A percentile compares a stretch with the other conserved stretches of the same genome.
These are phyloP conservation scores for Nephrotoma guestfalica DNA, from an alignment of 2,888 invertebrate species.

Conservation along the genomic window DNA sequence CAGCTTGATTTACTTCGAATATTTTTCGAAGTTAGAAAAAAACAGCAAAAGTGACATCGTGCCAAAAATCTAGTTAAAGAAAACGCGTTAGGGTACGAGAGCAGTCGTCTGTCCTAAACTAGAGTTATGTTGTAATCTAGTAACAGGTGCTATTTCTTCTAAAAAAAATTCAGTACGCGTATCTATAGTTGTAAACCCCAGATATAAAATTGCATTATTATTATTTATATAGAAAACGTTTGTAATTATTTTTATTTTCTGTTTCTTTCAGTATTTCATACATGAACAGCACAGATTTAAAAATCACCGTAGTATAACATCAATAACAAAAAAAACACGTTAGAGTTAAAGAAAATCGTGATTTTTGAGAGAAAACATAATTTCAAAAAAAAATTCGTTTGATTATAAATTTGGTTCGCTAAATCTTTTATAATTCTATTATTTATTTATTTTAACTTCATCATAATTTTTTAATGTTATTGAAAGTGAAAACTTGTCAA, in stretches of 20 bases:
- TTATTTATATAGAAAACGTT: background rate
- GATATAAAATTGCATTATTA: background rate
- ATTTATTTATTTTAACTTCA: background rate
- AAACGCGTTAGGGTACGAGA: too few species aligned
- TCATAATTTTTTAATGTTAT: background rate
- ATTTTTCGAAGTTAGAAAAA: too few species aligned
- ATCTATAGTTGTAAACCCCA: background rate
- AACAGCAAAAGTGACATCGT: too few species aligned
- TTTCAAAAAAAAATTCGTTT: background rate
- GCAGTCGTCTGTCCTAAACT: too few species aligned
- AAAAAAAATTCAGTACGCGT: background rate
- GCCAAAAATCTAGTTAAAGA: too few species aligned
- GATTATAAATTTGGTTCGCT: background rate
- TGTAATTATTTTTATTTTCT: background rate
- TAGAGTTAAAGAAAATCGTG: background rate
- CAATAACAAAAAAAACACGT: background rate
- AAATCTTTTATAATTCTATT: background rate
- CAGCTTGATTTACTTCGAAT: too few species aligned
- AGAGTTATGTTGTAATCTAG: too few species aligned
- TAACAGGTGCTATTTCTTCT: too few species aligned
- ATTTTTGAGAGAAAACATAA: background rate
- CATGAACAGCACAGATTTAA: background rate
- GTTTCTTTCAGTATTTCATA: background rate
- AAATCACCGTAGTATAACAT: background rate
- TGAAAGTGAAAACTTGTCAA: conserved; percentile 2